Percentiles rank a stretch among this genome's conserved stretches.
Evolutionary conservation across 2,888 invertebrate genomes (phyloP).

Genomic region (Parnassius glacialis): DNA sequence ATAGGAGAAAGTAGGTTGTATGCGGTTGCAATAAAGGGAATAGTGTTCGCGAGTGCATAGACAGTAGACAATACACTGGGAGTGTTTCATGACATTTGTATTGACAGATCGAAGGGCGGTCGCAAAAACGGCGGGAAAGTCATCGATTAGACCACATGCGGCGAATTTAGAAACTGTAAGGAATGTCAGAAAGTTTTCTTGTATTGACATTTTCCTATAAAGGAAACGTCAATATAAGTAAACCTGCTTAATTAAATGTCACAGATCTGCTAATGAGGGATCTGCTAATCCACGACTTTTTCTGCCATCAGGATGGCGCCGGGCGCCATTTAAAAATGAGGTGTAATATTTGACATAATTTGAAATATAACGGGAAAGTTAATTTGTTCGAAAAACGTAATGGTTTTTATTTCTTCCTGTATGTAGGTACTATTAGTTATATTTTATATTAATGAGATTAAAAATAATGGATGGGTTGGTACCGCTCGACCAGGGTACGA

Average conservation of each 20-base stretch:
- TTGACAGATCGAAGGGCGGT: slow-evolving; percentile 39
- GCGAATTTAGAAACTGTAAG: slow-evolving; percentile 6
- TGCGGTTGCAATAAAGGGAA: slow-evolving; percentile 40
- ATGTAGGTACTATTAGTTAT: too few species aligned
- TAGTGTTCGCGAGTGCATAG: slow-evolving; percentile 43
- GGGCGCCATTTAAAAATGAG: too few species aligned
- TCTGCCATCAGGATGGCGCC: too few species aligned
- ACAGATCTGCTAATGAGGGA: neutral
- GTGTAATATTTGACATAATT: too few species aligned
- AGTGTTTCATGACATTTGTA: slow-evolving; percentile 50
- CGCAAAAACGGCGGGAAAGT: slow-evolving; percentile 39
- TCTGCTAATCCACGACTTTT: too few species aligned
- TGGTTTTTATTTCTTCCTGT: too few species aligned
- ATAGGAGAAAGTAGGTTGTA: slow-evolving; percentile 32
- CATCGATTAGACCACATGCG: slow-evolving; percentile 28
- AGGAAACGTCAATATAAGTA: neutral
- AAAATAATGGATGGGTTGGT: too few species aligned
- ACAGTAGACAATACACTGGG: slow-evolving; percentile 43
- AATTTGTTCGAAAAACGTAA: too few species aligned
- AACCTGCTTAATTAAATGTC: slow-evolving; percentile 1
- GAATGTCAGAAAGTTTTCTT: neutral
- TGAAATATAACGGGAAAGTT: too few species aligned
- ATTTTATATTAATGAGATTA: too few species aligned
- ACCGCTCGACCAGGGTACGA: too few species aligned
- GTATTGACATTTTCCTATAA: neutral